Percentiles rank a stretch among this genome's conserved stretches.
phyloP scores from a whole-genome alignment of 2,888 invertebrate species.

The Carabus problematicus region DNA sequence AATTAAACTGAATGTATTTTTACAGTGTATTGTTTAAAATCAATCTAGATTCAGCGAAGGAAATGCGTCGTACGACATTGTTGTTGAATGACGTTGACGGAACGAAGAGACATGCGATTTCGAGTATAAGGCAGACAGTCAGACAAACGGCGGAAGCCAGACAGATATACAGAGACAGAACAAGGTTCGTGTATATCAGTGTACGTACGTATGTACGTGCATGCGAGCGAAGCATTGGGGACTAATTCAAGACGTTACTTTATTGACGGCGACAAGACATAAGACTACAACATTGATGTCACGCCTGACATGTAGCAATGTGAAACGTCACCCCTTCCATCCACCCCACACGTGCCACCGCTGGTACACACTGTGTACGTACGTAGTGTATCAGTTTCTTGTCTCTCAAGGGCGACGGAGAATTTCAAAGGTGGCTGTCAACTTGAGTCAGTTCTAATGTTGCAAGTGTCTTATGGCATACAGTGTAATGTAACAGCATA shows the following conservation, averaged over 20 bases:
- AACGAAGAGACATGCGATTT: too few relatives aligned
- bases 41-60: too few relatives aligned
- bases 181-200: not conserved
- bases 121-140: not conserved
- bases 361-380: not conserved
- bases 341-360: not conserved
- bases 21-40: too few relatives aligned
- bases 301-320: too few relatives aligned
- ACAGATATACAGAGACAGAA: not conserved
- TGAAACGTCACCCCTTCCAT: not conserved
- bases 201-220: too few relatives aligned
- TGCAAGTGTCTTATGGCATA: constrained; percentile 17
- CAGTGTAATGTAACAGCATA: constrained; percentile 12
- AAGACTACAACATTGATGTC: not conserved
- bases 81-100: too few relatives aligned
- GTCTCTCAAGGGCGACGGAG: constrained; percentile 20
- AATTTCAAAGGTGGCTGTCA: constrained; percentile 26
- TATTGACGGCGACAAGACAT: constrained; percentile 14
- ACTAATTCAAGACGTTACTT: constrained; percentile 1
- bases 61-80: too few relatives aligned
- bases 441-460: constrained; percentile 25
- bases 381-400: constrained; percentile 21
- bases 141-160: not conserved
- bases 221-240: not conserved
- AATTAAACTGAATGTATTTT: too few relatives aligned